Evolutionary conservation across 2,113 vertebrate species (phyloP), one percentile per base, ranked within the genome.

Genomic region (Pleuronectes platessa): DNA sequence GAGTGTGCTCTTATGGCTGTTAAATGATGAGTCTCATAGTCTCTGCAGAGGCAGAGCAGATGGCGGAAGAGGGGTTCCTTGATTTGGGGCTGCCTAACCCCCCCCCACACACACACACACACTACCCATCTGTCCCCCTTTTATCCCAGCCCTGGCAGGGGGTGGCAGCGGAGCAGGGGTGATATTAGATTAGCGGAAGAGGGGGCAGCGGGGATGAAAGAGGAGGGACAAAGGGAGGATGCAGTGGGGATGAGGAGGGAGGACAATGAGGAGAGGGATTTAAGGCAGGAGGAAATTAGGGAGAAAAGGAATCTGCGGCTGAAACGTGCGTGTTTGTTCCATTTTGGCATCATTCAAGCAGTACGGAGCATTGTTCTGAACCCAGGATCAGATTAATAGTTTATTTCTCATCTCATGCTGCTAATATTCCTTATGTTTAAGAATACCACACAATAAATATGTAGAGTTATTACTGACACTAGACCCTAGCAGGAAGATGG

Each of bases 81-180:
- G 86, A 93, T 93, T 93, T 89, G 81, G 88, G 88, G 91, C 81
- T 85, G 79, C 81, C 83, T 91, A 6, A 80, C 82, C 84, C 90
- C 88, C 88, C 80, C 90, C 31, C 31, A 88, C 26, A 27, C 26
- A 4, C 89, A 24, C 24, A 24, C 24, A 24, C 24, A 24, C 91
- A 91, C 88, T 76, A 81, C 89, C 94, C 94, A 94, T 95, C 94
- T 95, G 94, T 94, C 91, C 84, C 83, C 71, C 78, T 91, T 93
- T 94, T 86, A 90, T 90, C 83, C 80, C 68, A 61, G 81, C 62
- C 82, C 79, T 88, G 86, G 84, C 74, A 83, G 88, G 93, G 92
- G 86, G 88, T 86, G 66, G 84, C 79, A 88, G 85, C 71, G 66
- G 86, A 76, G 88, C 81, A 86, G 85, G 88, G 86, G 77, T 83